phyloP scores from a whole-genome alignment of 2,113 vertebrate species.

The Cavia porcellus region DNA sequence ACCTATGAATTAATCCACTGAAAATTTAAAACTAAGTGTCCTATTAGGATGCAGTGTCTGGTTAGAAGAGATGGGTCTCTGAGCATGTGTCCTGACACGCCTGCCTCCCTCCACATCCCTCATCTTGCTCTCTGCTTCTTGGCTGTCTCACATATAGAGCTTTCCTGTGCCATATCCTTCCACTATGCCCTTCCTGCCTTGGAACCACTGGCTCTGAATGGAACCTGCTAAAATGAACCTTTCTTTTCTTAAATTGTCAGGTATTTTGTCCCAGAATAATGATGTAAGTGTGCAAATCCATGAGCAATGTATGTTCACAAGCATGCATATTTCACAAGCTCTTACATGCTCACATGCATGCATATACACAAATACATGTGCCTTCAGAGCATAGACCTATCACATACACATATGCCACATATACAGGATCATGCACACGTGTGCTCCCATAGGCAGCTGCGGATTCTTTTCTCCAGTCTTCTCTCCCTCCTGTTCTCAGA shows the following conservation, averaged over 20 bases:
- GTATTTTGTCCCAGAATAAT: background rate
- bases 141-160: background rate
- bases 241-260: background rate
- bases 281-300: background rate
- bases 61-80: background rate
- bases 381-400: background rate
- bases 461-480: rapidly evolving
- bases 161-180: background rate
- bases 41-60: background rate
- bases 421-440: rapidly evolving
- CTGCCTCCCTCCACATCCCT: rapidly evolving
- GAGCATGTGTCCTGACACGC: background rate
- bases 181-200: background rate
- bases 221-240: background rate
- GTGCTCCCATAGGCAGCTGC: rapidly evolving
- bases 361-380: rapidly evolving
- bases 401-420: background rate
- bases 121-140: no score
- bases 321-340: rapidly evolving
- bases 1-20: background rate
- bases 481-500: background rate
- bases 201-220: background rate
- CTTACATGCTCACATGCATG: background rate
- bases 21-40: no score
- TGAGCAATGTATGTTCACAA: rapidly evolving